Percentiles rank a stretch among this genome's conserved stretches.
Evolutionary conservation across 2,888 invertebrate species (phyloP).

Genomic region (Oscheius sp.): DNA sequence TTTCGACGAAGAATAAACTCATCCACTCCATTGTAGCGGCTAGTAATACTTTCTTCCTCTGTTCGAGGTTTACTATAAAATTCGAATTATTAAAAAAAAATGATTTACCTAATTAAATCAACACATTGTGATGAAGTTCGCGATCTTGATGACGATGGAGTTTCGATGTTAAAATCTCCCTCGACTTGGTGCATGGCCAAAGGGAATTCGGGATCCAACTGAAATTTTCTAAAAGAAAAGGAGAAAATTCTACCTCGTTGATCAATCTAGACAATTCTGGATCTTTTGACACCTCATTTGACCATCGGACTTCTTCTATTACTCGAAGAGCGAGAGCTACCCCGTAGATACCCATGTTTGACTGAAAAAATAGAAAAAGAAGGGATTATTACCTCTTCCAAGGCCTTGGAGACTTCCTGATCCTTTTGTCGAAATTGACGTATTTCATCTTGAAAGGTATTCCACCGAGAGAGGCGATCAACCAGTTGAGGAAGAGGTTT

Average conservation of each 20-base stretch:
- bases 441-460: slow-evolving; percentile 10
- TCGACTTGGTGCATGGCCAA: slow-evolving; percentile 16
- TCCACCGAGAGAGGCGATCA: slow-evolving; percentile 9
- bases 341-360: slow-evolving; percentile 28
- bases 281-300: slow-evolving; percentile 41
- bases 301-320: slow-evolving; percentile 44
- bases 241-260: slow-evolving; percentile 10
- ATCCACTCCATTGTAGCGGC: slow-evolving; percentile 20
- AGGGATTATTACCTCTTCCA: slow-evolving; percentile 22
- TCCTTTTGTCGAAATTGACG: slow-evolving; percentile 8
- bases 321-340: slow-evolving; percentile 12
- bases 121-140: neutral
- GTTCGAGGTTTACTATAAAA: neutral
- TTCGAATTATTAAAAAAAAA: neutral
- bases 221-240: neutral
- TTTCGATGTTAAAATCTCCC: neutral
- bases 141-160: slow-evolving; percentile 1
- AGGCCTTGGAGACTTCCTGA: slow-evolving; percentile 6
- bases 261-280: slow-evolving; percentile 35
- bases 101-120: neutral
- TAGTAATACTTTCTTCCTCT: slow-evolving; percentile 13
- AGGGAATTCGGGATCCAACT: slow-evolving; percentile 25
- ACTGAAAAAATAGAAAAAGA: neutral
- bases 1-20: slow-evolving; percentile 27
- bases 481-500: neutral